Evolutionary conservation across 1,140 invertebrate species (phyloP), one percentile per base, ranked within the genome.

Genomic region (Lepidostoma basale): DNA sequence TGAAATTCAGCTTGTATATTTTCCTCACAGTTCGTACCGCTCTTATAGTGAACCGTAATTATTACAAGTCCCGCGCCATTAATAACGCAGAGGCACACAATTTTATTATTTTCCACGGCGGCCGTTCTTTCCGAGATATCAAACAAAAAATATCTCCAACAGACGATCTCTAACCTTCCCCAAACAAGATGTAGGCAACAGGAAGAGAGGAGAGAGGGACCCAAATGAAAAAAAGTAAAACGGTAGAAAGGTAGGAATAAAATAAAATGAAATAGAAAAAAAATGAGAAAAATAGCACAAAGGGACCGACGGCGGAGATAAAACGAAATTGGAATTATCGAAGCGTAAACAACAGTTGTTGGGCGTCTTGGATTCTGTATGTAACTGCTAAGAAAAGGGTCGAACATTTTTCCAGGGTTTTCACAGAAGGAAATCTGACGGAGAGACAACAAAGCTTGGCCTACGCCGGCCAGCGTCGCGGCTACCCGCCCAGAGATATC

Each of bases 241-340:
- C 25, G 64, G 33, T 16, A 23, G 49, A 49, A 58, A 33, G 44
- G 62, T 54, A 22, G 64, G 26, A 59, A 74, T 71, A 70, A 74
- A 73, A 74, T 72, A 71, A 71, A 69, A 73, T 69, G 67, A 74
- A 75, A 75, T 70, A 76, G 76, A 78, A 79, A 80, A 81, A 81
- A 82, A 78, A 78, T 77, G 75, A 54, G 77, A 77, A 80, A 82
- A 80, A 80, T 79, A 83, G 78, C 74, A 80, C 78, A 81, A 81
- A 81, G 80, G 76, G 79, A 78, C 69, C 77, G 79, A 68, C 67
- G 67, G 74, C 74, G 77, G 76, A 80, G 77, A 81, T 79, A 81
- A 81, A 79, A 78, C 76, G 78, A 77, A 80, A 82, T 80, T 80
- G 78, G 75, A 83, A 78, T 76, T 78, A 81, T 81, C 78, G 80